These are phyloP conservation scores for Panthera leo DNA, from an alignment of 2,113 vertebrate genomes.

Conservation along the genomic window DNA sequence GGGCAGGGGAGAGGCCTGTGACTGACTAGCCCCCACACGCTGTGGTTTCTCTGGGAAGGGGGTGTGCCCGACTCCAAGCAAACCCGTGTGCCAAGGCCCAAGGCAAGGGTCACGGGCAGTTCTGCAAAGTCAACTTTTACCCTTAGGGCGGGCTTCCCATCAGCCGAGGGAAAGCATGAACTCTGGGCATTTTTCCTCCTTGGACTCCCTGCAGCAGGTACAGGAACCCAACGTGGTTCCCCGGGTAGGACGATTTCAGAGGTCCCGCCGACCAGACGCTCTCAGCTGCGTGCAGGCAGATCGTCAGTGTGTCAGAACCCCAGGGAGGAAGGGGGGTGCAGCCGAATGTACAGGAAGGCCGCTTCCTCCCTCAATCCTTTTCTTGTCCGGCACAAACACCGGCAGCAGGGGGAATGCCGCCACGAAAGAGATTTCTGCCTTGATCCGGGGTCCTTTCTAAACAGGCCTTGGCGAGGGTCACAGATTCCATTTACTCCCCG, in stretches of 20 bases:
- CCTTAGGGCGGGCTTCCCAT: not conserved
- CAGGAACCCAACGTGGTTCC: not conserved
- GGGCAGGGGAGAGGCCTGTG: not conserved
- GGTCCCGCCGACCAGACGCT: accelerated
- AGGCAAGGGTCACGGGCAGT: too few species aligned
- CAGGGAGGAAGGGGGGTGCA: accelerated
- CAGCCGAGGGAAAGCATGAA: not conserved
- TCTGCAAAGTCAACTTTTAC: not conserved
- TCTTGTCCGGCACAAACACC: not conserved
- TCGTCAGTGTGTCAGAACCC: not conserved
- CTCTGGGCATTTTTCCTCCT: not conserved
- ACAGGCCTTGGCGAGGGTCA: slow-evolving; percentile 21
- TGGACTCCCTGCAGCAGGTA: not conserved
- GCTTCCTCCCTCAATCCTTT: not conserved
- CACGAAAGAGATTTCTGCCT: not conserved
- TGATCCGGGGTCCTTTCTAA: not conserved
- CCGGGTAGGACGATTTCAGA: accelerated
- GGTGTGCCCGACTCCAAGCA: not conserved
- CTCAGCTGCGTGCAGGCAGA: not conserved
- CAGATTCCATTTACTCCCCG: not conserved
- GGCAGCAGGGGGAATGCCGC: not conserved
- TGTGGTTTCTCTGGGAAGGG: not conserved
- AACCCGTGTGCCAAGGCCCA: not conserved
- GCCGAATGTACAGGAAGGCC: not conserved
- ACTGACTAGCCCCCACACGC: not conserved